phyloP scores from a whole-genome alignment of 2,888 invertebrate species.

The Caenorhabditis sp. region DNA sequence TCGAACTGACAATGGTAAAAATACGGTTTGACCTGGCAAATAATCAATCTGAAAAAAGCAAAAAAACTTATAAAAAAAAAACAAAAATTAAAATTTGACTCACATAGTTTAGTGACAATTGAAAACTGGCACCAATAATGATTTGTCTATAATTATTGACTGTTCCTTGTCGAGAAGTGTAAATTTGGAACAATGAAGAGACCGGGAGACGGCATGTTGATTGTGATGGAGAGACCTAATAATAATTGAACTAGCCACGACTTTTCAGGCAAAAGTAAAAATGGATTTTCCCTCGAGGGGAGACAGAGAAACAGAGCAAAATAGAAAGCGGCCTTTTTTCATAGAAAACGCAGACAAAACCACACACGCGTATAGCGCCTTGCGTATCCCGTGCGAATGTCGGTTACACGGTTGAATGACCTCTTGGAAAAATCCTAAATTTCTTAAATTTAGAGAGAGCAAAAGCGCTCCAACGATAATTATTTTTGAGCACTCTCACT shows the following conservation, averaged over 20 bases:
- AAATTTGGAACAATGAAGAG: slow-evolving; percentile 22
- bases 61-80: not conserved
- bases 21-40: slow-evolving; percentile 12
- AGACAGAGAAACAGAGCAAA: not conserved
- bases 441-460: too few species aligned
- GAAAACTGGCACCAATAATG: slow-evolving; percentile 23
- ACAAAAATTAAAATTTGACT: too few species aligned
- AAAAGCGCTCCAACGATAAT: too few species aligned
- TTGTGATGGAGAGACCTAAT: slow-evolving; percentile 14
- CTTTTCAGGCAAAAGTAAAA: too few species aligned
- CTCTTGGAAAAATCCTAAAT: too few species aligned
- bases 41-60: slow-evolving; percentile 16
- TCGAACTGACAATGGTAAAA: slow-evolving; percentile 14
- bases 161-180: slow-evolving; percentile 27
- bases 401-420: too few species aligned
- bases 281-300: not conserved
- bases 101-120: slow-evolving; percentile 21
- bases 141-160: slow-evolving; percentile 20
- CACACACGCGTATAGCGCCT: too few species aligned
- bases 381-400: too few species aligned
- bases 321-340: too few species aligned
- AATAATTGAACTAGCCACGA: not conserved
- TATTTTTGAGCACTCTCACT: too few species aligned
- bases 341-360: too few species aligned
- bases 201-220: slow-evolving; percentile 24